Base-by-base conservation (phyloP, 2,888 invertebrate species). In the Leucania comma region DNA sequence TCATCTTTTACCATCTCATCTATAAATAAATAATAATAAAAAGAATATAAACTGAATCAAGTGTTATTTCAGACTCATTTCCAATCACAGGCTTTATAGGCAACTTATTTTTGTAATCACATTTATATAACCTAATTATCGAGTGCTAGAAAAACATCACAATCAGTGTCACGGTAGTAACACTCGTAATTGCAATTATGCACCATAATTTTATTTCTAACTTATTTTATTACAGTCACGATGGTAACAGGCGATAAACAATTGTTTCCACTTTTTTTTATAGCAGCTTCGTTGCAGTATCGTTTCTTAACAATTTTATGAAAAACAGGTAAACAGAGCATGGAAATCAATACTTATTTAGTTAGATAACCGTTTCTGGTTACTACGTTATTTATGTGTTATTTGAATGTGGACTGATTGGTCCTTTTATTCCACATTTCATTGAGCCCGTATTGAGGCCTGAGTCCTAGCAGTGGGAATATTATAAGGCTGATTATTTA, bases 181-280 rank as follows among this genome's bases (percentile, higher is more conserved):
- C 24, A 17, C 5, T 8, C 50, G n/a, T 62, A 66, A 74, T 80
- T 74, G 62, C 75, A 67, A 80, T 75, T 56, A 50, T 59, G 50
- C 22, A 29, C 50, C 50, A 75, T 62, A 29, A 75, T 42, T 67
- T 67, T 48, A 54, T 35, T 61, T 62, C 35, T 46, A 50, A 38
- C 54, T 26, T n/a, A 50, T 68, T 24, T 38, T 35, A 29, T 51
- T 46, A 24, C n/a, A 32, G 73, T 78, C 53, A 54, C 75, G 61
- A 67, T 74, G 53, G 75, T 46, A 75, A 59, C 58, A 35, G 50
- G 48, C 75, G 62, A 75, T 76, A 76, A 80, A 62, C 35, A 59
- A 68, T 75, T 80, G 50, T 76, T 67, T 80, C 62, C 59, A 76
- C 62, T 48, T n/a, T 32, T 72, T 24, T 61, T 26, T 53, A 10